These are phyloP conservation scores for Plestiodon gilberti DNA, from an alignment of 2,113 vertebrate genomes.

Conservation along the genomic window DNA sequence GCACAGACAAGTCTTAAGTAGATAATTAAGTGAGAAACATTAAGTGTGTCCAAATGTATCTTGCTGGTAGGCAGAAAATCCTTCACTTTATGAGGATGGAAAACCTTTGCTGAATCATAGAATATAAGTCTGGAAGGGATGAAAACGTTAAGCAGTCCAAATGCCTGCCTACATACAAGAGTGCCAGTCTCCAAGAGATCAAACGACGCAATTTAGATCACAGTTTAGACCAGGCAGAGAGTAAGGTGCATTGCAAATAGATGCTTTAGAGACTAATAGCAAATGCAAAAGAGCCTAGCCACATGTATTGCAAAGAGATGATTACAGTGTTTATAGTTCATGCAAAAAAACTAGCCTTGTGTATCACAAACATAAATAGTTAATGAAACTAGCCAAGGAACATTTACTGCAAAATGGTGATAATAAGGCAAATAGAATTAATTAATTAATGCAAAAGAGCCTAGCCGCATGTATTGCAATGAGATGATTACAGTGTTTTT, in stretches of 20 bases:
- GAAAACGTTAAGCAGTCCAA: neutral
- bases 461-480: no score
- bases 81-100: neutral
- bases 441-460: no score
- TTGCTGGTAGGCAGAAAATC: neutral
- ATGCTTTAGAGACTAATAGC: neutral
- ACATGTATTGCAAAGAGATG: neutral
- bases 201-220: neutral
- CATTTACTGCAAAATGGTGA: no score
- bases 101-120: neutral
- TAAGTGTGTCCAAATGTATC: neutral
- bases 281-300: neutral
- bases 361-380: no score
- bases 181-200: neutral
- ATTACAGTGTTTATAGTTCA: slow-evolving; percentile 26
- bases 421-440: no score
- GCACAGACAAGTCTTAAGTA: neutral
- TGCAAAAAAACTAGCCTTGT: slow-evolving; percentile 40
- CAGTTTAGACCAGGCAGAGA: neutral
- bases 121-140: neutral
- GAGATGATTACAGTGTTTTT: no score
- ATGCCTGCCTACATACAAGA: neutral
- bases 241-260: neutral
- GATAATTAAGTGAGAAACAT: neutral
- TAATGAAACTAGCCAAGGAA: no score